Evolutionary conservation across 1,140 invertebrate genomes (phyloP), one percentile per base, ranked within the genome.

Genomic region (Triops cancriformis): DNA sequence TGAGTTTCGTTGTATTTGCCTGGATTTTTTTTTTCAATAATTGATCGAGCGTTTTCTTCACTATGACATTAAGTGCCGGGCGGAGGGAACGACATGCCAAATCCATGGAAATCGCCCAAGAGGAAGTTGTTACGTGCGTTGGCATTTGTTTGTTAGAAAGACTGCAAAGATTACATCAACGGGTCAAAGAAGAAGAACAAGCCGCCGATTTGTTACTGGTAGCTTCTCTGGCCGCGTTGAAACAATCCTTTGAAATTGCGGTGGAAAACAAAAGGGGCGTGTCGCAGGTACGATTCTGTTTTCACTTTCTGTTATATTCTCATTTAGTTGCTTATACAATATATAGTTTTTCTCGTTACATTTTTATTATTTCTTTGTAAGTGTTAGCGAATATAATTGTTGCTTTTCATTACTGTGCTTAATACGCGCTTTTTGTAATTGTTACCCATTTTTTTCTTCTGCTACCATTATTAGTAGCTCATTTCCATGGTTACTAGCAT

Each of bases 91-190:
- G 95, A 75, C 95, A 97, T 85, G 95, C 95, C 0, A 97, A 97
- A 86, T 97, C 95, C 10, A 84, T 97, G 79, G 95, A 97, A 87
- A 95, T 96, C 82, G 95, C 95, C 81, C 95, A 98, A 86, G 94
- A 97, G 85, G 95, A 98, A 87, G 94, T 97, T 72, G 86, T 98
- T 76, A 96, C 94, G 0, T 97, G 95, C 84, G 88, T 97, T 73
- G 95, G 95, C 14, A 92, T 97, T 84, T 95, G 94, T 84, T 90
- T 97, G 76, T 94, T 95, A 82, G 94, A 96, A 83, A 86, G 94
- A 73, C 86, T 98, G 18, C 92, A 95, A 84, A 88, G 91, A 79
- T 91, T 97, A 77, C 91, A 94, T 81, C 89, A 94, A 78, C 90
- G 93, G 77, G 87, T 97, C 80, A 89, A 91, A 76, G 94, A 95